Conservation (phyloP, 1,140 invertebrate genomes). For the Oryctes rhinoceros region DNA sequence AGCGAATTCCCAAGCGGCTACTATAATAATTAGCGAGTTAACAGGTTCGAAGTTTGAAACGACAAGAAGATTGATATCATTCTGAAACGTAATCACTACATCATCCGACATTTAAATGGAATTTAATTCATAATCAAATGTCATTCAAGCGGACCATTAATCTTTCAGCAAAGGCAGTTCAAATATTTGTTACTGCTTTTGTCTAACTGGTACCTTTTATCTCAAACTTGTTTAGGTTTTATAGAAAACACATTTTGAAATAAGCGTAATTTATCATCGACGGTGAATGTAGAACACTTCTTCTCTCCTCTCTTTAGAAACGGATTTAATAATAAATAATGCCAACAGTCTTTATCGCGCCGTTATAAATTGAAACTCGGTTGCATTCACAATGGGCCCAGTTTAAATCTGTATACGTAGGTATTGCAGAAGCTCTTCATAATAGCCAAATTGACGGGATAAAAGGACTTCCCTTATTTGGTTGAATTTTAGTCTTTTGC, state of each 20-base stretch:
- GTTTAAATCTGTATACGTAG: neutral
- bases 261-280: constrained; percentile 35
- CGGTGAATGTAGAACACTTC: constrained; percentile 23
- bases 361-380: neutral
- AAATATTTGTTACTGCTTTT: constrained; percentile 41
- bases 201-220: constrained; percentile 39
- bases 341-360: neutral
- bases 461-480: neutral
- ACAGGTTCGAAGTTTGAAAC: neutral
- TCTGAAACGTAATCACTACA: constrained; percentile 41
- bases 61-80: constrained; percentile 41
- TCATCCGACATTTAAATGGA: constrained; percentile 46
- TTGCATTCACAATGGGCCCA: neutral
- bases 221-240: constrained; percentile 41
- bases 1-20: neutral
- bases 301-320: constrained; percentile 30
- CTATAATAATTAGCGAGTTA: neutral
- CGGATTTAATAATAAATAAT: constrained; percentile 28
- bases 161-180: constrained; percentile 45
- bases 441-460: neutral
- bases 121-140: constrained; percentile 51
- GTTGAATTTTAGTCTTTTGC: too few relatives aligned
- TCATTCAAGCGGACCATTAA: constrained; percentile 50
- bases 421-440: neutral
- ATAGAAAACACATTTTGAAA: constrained; percentile 40